phyloP scores from a whole-genome alignment of 2,888 invertebrate genomes.

The Punctoribates punctum region DNA sequence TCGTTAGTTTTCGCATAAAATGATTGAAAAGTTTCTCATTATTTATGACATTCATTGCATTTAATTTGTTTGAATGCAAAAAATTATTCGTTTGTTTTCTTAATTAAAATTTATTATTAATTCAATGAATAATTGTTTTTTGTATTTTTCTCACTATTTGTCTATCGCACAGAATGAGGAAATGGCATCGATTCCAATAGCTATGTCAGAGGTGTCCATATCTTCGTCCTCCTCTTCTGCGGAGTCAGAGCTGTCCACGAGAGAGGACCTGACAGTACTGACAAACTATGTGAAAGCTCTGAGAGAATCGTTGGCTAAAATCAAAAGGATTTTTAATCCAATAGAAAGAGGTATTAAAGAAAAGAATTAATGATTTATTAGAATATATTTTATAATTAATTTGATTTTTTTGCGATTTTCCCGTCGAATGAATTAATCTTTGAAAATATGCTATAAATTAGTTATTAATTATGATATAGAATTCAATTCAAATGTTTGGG shows the following conservation, averaged over 20 bases:
- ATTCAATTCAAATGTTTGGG: too few relatives aligned
- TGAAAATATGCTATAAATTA: too few relatives aligned
- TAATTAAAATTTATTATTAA: too few relatives aligned
- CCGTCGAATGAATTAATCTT: too few relatives aligned
- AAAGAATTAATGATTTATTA: neutral
- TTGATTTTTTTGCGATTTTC: too few relatives aligned
- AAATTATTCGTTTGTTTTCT: too few relatives aligned
- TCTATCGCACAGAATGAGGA: conserved; percentile 8
- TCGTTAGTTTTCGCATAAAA: too few relatives aligned
- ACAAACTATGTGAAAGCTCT: conserved; percentile 57
- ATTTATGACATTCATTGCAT: too few relatives aligned
- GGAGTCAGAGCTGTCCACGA: conserved; percentile 52
- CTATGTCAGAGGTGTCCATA: conserved; percentile 33
- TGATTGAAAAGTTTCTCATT: too few relatives aligned
- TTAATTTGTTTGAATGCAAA: too few relatives aligned
- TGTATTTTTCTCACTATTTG: neutral
- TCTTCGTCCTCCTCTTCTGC: conserved; percentile 14
- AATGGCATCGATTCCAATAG: conserved; percentile 33
- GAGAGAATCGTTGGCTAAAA: conserved; percentile 56
- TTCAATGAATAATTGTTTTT: neutral
- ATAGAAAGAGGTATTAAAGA: conserved; percentile 50
- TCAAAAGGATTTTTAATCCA: conserved; percentile 54
- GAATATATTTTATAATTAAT: neutral
- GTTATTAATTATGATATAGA: too few relatives aligned
- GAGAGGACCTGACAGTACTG: conserved; percentile 57